Evolutionary conservation across 2,113 vertebrate species (phyloP), one percentile per base, ranked within the genome.

Genomic region (Hemiscyllium ocellatum): DNA sequence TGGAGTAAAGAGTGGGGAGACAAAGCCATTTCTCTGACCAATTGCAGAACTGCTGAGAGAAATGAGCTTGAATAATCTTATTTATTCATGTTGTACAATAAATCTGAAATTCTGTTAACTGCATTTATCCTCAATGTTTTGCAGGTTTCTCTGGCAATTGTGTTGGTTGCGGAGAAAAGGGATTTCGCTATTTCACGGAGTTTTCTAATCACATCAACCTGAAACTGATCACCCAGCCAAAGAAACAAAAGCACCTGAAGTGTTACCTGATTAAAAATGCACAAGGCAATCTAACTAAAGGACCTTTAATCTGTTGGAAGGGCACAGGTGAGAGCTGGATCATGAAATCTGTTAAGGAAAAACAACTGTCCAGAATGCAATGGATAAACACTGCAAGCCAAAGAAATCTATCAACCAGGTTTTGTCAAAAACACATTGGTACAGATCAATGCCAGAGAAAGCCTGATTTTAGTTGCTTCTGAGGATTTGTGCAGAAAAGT

Each of bases 171-270:
- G 99, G 99, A 95, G 98, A 99, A 97, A 99, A 98, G 96, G 99
- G 99, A 66, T 99, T 99, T 96, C 99, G 99, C 70, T 99, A 99
- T 97, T 99, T 99, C 97, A 99, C 99, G 0, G 99, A 99, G 96
- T 99, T 99, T 97, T 98, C 98, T 97, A 98, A 98, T 97, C 99
- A 99, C 97, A 99, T 99, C 96, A 99, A 99, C 97, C 98, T 99
- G 96, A 99, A 99, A 97, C 97, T 99, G 97, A 98, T 97, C 97
- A 98, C 98, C 4, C 99, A 99, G 97, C 99, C 99, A 96, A 99
- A 99, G 97, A 99, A 99, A 97, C 99, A 99, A 98, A 99, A 99
- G 97, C 98, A 99, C 97, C 97, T 99, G 97, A 99, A 99, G 97
- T 99, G 98, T 97, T 98, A 98, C 97, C 98, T 99, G 96, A 97